phyloP scores from a whole-genome alignment of 2,888 invertebrate species.

The Latrodectus hesperus region DNA sequence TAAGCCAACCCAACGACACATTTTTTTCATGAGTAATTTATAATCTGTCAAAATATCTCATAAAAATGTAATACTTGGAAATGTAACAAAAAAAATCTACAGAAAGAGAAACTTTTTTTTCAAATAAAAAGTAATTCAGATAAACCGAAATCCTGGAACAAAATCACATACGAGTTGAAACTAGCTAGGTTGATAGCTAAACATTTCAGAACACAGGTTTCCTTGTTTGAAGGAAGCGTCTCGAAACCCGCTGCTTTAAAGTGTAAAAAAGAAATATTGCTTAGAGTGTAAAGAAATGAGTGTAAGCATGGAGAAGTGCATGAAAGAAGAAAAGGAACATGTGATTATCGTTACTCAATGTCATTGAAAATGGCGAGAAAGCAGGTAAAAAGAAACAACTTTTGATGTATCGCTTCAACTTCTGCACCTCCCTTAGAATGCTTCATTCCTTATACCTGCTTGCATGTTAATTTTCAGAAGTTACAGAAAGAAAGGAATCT shows the following conservation, averaged over 20 bases:
- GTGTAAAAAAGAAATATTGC: not conserved
- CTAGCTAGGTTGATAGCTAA: not conserved
- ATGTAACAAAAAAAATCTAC: too few relatives aligned
- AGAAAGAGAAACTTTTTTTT: too few relatives aligned
- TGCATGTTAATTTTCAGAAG: not conserved
- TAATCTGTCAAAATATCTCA: too few relatives aligned
- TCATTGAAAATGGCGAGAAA: slow-evolving; percentile 8
- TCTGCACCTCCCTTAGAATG: not conserved
- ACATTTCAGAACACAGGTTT: not conserved
- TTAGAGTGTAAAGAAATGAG: not conserved
- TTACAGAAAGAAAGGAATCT: not conserved
- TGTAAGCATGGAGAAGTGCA: not conserved
- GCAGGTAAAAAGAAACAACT: not conserved
- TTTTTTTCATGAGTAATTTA: too few relatives aligned
- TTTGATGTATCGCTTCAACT: slow-evolving; percentile 1
- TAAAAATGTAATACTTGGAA: too few relatives aligned
- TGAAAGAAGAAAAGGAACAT: slow-evolving; percentile 10
- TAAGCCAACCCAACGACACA: too few relatives aligned
- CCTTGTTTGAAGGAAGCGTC: not conserved
- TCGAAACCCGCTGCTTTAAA: not conserved
- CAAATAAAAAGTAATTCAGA: too few relatives aligned
- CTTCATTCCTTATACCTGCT: not conserved
- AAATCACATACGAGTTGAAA: not conserved
- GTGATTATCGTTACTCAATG: slow-evolving; percentile 32
- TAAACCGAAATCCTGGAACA: too few relatives aligned